Conservation (phyloP, 1,140 invertebrate species). For the Drosophila tropicalis region DNA sequence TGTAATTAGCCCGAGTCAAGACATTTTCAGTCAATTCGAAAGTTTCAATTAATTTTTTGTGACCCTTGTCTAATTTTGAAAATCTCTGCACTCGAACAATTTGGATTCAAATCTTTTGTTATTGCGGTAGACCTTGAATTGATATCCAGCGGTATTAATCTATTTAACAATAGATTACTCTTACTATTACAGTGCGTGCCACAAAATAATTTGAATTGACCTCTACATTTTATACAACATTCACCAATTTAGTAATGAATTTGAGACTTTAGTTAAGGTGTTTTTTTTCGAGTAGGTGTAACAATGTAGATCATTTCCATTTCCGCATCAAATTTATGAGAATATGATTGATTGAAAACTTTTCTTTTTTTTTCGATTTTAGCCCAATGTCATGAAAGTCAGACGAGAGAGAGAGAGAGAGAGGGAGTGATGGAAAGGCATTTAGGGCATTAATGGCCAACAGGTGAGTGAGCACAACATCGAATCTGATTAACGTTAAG, state of each 20-base stretch:
- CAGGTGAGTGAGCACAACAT: slow-evolving; percentile 21
- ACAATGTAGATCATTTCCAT: background rate
- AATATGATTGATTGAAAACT: background rate
- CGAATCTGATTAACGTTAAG: slow-evolving; percentile 27
- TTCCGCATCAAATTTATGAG: background rate
- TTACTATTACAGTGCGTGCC: slow-evolving; percentile 7
- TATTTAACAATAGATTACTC: slow-evolving; percentile 1
- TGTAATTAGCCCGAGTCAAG: background rate
- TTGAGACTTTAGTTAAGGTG: background rate
- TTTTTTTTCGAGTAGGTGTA: background rate
- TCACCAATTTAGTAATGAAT: background rate
- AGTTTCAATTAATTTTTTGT: slow-evolving; percentile 1
- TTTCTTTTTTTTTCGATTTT: slow-evolving; percentile 1
- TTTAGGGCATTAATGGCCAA: slow-evolving; percentile 37
- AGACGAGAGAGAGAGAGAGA: background rate
- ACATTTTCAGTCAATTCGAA: background rate
- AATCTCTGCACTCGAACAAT: background rate
- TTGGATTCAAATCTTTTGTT: slow-evolving; percentile 8
- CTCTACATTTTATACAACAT: slow-evolving; percentile 12
- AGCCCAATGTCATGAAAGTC: slow-evolving; percentile 30
- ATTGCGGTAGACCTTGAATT: slow-evolving; percentile 1
- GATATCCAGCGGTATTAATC: slow-evolving; percentile 7
- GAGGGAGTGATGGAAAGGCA: slow-evolving; percentile 19
- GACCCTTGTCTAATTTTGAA: background rate
- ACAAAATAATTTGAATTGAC: slow-evolving; percentile 18